These are phyloP conservation scores for Geophilus truncorum DNA, from an alignment of 2,888 invertebrate species.

Conservation along the genomic window DNA sequence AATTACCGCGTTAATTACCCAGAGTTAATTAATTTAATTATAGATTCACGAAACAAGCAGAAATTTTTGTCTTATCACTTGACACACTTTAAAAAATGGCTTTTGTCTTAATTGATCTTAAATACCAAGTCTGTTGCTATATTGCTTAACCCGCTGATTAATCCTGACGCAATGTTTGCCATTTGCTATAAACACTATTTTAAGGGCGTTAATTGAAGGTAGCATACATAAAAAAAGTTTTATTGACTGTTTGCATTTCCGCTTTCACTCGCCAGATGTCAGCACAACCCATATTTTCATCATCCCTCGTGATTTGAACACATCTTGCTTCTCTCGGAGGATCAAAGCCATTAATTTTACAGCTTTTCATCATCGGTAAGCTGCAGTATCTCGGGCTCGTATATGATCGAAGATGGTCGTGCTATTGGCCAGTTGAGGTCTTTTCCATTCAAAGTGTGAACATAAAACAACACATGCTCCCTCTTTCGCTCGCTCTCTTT, in stretches of 20 bases:
- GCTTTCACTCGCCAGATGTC: background rate
- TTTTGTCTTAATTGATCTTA: background rate
- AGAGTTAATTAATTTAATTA: background rate
- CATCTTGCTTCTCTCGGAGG: background rate
- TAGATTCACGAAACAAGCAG: background rate
- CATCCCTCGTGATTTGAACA: background rate
- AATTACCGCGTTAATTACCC: background rate
- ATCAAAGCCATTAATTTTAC: slow-evolving; percentile 25
- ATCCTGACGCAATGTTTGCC: background rate
- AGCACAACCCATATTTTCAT: background rate
- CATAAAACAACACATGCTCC: slow-evolving; percentile 21
- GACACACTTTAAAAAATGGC: background rate
- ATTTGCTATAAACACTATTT: background rate
- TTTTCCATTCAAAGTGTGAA: slow-evolving; percentile 22
- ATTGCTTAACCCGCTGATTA: background rate
- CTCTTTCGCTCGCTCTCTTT: background rate
- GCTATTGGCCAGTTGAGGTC: slow-evolving; percentile 13
- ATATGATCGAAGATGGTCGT: background rate
- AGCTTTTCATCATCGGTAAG: slow-evolving; percentile 5
- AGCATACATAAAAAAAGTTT: background rate
- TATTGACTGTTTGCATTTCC: background rate
- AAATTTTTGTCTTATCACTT: background rate
- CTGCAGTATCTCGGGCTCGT: background rate
- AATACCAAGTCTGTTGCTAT: background rate
- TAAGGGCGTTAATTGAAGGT: background rate